Percentiles rank a stretch among this genome's conserved stretches.
Evolutionary conservation across 2,888 invertebrate species (phyloP).

Genomic region (Neocrepidodera transversa): DNA sequence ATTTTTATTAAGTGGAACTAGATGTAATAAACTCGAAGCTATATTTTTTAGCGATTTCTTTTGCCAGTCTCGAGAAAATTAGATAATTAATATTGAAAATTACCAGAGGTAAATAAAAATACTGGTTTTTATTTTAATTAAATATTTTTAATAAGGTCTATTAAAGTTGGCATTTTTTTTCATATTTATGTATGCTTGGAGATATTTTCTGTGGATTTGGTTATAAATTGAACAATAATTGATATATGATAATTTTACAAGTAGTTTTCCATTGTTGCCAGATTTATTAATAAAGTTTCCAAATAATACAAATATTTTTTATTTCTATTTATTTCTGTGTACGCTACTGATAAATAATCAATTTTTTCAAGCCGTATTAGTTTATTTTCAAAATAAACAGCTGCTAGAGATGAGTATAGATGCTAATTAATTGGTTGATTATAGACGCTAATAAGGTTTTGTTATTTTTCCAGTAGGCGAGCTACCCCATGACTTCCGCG

Average conservation of each 20-base stretch:
- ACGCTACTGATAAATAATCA: not conserved
- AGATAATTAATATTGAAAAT: constrained; percentile 1
- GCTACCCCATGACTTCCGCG: constrained; percentile 1
- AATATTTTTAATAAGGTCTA: too few relatives aligned
- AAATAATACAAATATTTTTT: too few relatives aligned
- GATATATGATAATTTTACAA: too few relatives aligned
- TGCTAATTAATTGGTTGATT: constrained; percentile 41
- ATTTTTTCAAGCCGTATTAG: not conserved
- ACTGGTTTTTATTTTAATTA: too few relatives aligned
- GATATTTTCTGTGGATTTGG: too few relatives aligned
- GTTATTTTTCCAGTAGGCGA: constrained; percentile 29
- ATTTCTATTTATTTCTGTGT: too few relatives aligned
- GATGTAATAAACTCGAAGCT: constrained; percentile 37
- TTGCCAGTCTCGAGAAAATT: not conserved
- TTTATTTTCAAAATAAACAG: not conserved
- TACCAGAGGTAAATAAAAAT: not conserved
- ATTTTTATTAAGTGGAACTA: constrained; percentile 44
- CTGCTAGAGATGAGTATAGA: constrained; percentile 19
- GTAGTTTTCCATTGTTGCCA: too few relatives aligned
- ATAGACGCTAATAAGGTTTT: constrained; percentile 22
- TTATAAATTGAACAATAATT: too few relatives aligned
- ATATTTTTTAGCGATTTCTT: constrained; percentile 19
- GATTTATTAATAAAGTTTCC: too few relatives aligned
- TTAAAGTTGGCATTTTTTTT: too few relatives aligned
- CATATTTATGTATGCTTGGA: too few relatives aligned